Evolutionary conservation across 2,888 invertebrate species (phyloP).

Genomic region (Didymodactylos carnosus): DNA sequence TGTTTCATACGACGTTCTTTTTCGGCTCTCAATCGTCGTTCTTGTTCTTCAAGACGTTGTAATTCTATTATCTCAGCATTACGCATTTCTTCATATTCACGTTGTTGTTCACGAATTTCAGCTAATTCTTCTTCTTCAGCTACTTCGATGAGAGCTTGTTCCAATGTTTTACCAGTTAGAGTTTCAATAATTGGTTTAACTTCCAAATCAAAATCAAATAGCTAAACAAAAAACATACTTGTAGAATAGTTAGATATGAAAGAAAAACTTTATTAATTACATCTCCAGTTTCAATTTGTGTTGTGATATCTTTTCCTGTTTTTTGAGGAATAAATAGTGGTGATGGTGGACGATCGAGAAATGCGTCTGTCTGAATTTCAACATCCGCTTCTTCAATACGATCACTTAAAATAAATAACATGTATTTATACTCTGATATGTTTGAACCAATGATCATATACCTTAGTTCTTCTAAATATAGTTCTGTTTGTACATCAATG

Average conservation of each 20-base stretch:
- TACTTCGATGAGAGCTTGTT: constrained; percentile 69
- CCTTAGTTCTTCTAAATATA: constrained; percentile 59
- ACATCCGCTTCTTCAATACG: constrained; percentile 47
- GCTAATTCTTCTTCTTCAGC: constrained; percentile 77
- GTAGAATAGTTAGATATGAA: neutral
- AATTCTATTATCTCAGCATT: constrained; percentile 63
- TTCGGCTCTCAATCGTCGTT: constrained; percentile 38
- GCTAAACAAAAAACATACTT: constrained; percentile 27
- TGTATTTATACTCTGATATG: neutral
- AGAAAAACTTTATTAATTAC: constrained; percentile 35
- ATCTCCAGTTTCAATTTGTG: constrained; percentile 74
- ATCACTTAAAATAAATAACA: constrained; percentile 20
- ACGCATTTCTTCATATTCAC: constrained; percentile 49
- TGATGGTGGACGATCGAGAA: constrained; percentile 58
- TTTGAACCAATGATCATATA: neutral
- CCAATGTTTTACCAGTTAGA: constrained; percentile 65
- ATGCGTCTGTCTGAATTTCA: constrained; percentile 67
- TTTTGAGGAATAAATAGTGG: constrained; percentile 57
- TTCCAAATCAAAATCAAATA: constrained; percentile 76
- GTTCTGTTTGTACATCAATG: constrained; percentile 69
- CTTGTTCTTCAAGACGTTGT: constrained; percentile 57
- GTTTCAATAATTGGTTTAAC: constrained; percentile 71
- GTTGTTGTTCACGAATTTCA: constrained; percentile 56
- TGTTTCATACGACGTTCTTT: constrained; percentile 51
- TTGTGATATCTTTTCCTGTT: constrained; percentile 56